phyloP scores from a whole-genome alignment of 2,113 vertebrate genomes.

The Hippocampus mohnikei region DNA sequence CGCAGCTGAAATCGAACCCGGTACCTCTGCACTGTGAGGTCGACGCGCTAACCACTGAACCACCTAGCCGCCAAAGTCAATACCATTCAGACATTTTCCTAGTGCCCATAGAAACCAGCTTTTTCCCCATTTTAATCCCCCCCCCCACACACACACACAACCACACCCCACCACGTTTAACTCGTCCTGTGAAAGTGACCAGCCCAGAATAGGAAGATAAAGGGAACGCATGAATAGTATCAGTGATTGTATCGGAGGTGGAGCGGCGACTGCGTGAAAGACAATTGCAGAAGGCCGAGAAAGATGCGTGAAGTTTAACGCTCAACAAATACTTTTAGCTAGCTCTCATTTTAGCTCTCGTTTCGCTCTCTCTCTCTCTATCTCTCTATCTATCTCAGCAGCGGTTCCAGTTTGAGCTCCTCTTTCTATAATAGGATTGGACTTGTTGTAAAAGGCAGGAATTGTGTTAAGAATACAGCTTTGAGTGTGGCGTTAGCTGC shows the following conservation, averaged over 20 bases:
- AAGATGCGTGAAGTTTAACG: background rate
- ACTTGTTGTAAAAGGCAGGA: background rate
- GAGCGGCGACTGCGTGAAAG: background rate
- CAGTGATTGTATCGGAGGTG: background rate
- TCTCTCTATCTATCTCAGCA: background rate
- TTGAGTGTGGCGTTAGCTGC: constrained; percentile 3
- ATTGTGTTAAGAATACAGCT: constrained; percentile 3
- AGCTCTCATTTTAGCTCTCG: background rate
- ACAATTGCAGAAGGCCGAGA: background rate
- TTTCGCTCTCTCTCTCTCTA: background rate
- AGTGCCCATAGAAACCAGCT: background rate
- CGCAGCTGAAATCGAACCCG: no score
- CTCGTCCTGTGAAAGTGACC: background rate
- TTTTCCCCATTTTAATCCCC: background rate
- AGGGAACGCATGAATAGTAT: background rate
- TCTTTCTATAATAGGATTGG: background rate
- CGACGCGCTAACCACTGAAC: no score
- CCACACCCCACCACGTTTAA: no score
- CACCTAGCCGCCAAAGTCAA: background rate
- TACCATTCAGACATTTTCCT: background rate
- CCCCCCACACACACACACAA: no score
- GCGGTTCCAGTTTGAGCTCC: background rate
- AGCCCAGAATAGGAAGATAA: background rate
- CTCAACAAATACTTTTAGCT: background rate
- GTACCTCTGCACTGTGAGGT: no score